Evolutionary conservation across 2,113 vertebrate species (phyloP).

Genomic region (Oophaga pumilio): DNA sequence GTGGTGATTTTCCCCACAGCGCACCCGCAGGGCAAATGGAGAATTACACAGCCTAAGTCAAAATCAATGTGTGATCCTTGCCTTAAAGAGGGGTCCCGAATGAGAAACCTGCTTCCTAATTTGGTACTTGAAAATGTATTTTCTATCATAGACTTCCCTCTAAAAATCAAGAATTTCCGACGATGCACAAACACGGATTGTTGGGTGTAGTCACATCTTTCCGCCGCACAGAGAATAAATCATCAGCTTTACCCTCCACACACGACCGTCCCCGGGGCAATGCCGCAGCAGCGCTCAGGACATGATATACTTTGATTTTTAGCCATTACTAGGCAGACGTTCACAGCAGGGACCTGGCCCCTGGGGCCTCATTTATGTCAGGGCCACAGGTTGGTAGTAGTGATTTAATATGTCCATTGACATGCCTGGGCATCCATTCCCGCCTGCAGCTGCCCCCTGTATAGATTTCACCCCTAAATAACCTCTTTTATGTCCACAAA

Average conservation of each 20-base stretch:
- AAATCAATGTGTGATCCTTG: not conserved
- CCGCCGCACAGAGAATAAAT: not conserved
- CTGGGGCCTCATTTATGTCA: not conserved
- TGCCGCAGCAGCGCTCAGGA: not conserved
- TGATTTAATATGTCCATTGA: conserved; percentile 8
- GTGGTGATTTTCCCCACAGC: not conserved
- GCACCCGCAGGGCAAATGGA: not conserved
- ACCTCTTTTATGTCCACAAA: not conserved
- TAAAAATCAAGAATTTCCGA: not conserved
- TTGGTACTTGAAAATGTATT: not conserved
- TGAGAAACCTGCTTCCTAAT: not conserved
- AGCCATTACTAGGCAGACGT: not conserved
- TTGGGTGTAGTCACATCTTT: not conserved
- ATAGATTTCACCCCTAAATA: not conserved
- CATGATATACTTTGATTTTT: not conserved
- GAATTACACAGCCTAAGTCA: not conserved
- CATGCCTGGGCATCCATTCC: not conserved
- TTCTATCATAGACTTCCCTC: not conserved
- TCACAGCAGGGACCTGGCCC: conserved; percentile 4
- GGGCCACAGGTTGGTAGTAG: conserved; percentile 2
- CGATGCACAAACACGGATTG: not conserved
- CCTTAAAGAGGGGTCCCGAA: not conserved
- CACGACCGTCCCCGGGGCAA: not conserved
- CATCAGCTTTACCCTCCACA: not conserved
- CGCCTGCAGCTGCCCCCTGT: not conserved